Evolutionary conservation across 2,797 vertebrate genomes (phyloP), one percentile per base, ranked within the genome.

Genomic region (Diceros bicornis): DNA sequence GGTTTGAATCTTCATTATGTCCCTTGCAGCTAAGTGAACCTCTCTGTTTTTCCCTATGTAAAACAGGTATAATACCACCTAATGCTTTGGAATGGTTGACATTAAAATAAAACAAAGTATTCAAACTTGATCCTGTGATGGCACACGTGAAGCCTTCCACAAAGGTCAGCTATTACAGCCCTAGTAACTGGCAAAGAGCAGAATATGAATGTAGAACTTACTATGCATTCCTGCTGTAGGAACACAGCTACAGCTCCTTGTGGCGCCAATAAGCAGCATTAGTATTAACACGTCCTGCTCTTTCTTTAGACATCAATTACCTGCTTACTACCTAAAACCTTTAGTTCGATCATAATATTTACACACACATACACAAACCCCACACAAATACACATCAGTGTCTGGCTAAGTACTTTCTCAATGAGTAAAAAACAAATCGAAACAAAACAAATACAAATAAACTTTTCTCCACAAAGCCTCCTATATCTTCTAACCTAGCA

Each of bases 371-470:
- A 61, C 9, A 17, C 11, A 8, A 41, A 50, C 23, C n/a, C 44
- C 10, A 52, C 23, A 50, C 37, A 71, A 10, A 37, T n/a, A 86
- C 8, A 52, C 18, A 89, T 12, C 50, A 74, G 89, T 61, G n/a
- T 84, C 16, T 55, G 41, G 27, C 21, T 77, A 89, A 41, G 41
- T 59, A 84, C 13, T 82, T 93, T 91, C 72, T 94, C 37, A 78
- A 0, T 59, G 69, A 88, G 52, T 75, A 84, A 87, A 88, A 14
- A 69, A 41, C 37, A 88, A 87, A 47, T 5, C 4, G 41, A 9
- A 50, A 50, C 47, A 25, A 93, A 96, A 32, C 34, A 85, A 79
- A 95, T 14, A 55, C 11, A 83, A 81, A 71, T 55, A 85, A 34
- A 50, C 21, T 64, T 66, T 34, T 27, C 29, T 62, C 4, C 7